Base-by-base conservation (phyloP, 2,797 vertebrate genomes). In the Brachymystax lenok region DNA sequence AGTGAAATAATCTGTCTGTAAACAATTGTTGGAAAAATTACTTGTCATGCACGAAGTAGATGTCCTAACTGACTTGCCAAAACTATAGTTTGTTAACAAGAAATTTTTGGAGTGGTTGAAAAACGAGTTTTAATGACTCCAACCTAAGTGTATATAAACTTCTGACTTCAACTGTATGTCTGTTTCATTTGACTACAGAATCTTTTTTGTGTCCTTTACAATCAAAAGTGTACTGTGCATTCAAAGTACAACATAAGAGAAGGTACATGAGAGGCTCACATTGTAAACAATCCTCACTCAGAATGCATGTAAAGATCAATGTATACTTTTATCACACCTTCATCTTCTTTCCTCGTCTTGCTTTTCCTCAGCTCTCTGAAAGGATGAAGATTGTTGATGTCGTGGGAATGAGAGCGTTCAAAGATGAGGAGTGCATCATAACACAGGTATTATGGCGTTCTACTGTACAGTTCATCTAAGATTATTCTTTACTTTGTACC, bases 381-480 rank as follows among this genome's bases (percentile, higher is more conserved):
- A 93, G 97, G 82, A 97, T 99, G 97, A 98, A 97, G 92, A 97
- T 98, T 77, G 97, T 96, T 46, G 97, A 99, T 85, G 96, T 98
- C 79, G 91, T 98, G 83, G 97, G 95, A 80, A 96, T 93, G 70
- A 96, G 95, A 75, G 79, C 76, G 16, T 97, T 95, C 86, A 94
- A 94, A 85, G 95, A 97, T 71, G 96, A 95, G 64, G 95, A 97
- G 12, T 89, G 93, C 70, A 94, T 99, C 3, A 97, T 98, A 87
- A 89, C 74, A 7, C 93, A 94, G 91, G 94, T 94, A 51, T 54
- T n/a, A 19, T 14, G 14, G 7, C 0, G 4, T 35, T n/a, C 24
- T 3, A 21, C 17, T 35, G 16, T 46, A 66, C 27, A 28, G 50
- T 7, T 46, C 10, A 13, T 46, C 40, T 46, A 46, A 46, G 52